A percentile compares a stretch with the other conserved stretches of the same genome.
Evolutionary conservation across 2,888 invertebrate species (phyloP).

Genomic region (Dioctria rufipes): DNA sequence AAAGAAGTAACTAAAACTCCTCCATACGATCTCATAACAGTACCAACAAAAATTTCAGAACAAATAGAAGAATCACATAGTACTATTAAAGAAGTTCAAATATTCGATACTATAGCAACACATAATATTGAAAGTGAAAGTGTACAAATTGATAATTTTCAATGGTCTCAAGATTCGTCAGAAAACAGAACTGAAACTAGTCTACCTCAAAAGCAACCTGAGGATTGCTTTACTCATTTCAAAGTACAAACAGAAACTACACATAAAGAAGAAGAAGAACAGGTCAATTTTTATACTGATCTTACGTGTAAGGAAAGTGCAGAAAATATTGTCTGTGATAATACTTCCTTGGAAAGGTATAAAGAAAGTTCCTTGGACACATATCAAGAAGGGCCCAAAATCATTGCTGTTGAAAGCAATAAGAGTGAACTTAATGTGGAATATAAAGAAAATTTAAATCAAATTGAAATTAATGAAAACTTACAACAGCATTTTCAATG

Average conservation of each 20-base stretch:
- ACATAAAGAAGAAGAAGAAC: background rate
- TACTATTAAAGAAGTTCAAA: background rate
- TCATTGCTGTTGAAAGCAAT: background rate
- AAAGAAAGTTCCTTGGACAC: background rate
- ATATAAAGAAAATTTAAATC: background rate
- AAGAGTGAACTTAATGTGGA: background rate
- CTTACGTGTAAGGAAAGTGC: background rate
- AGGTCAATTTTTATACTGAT: background rate
- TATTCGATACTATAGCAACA: background rate
- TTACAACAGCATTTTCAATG: background rate
- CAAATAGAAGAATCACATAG: background rate
- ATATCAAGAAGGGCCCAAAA: background rate
- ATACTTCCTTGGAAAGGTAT: background rate
- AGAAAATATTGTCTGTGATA: constrained; percentile 29
- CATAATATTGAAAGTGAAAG: background rate
- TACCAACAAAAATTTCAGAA: background rate
- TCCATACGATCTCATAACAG: background rate
- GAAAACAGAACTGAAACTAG: background rate
- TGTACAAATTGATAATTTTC: background rate
- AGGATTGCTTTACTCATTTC: background rate
- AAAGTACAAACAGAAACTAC: background rate
- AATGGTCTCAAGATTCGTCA: background rate
- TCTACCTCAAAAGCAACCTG: background rate
- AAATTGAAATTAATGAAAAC: background rate
- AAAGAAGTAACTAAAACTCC: constrained; percentile 11